Evolutionary conservation across 1,140 invertebrate species (phyloP), one percentile per base, ranked within the genome.

Genomic region (Heliconius himera): DNA sequence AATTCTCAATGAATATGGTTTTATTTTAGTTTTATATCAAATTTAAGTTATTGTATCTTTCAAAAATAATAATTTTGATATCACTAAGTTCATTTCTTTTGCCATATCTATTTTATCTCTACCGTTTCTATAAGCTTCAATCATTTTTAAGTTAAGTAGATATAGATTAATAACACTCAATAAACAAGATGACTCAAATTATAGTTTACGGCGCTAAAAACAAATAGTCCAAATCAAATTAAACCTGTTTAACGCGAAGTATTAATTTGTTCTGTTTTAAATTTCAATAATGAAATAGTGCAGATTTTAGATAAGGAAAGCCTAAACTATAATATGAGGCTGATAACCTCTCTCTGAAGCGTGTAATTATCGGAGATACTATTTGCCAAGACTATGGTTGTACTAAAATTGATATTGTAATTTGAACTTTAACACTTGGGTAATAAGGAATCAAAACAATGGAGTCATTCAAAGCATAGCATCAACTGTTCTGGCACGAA

Each of bases 311-410:
- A 90, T 90, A 89, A 90, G 86, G 84, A 87, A 89, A 80, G 80
- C 86, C 85, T 88, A 86, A 91, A 87, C 88, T 88, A 87, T 85
- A 90, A 89, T 88, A 88, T 89, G 84, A 92, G 91, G 91, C 87
- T 93, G 91, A 94, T 93, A 93, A 93, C 93, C 91, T 91, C 87
- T 87, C 85, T 89, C 87, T 87, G 86, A 89, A 91, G 87, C 88
- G 85, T 93, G 88, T 94, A 92, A 93, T 94, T 94, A 94, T 92
- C 88, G 88, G 85, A 89, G 87, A 89, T 89, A 90, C 88, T 90
- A 88, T 92, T 93, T 89, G 89, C 90, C 85, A 85, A 92, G 87
- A 87, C 80, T 86, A 87, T 76, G 66, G 76, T 41, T 41, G 54
- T 49, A 81, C 56, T 86, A 85, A 83, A 84, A 78, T 74, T 82